These are phyloP conservation scores for Calypte anna DNA, from an alignment of 2,113 vertebrate species.

Conservation along the genomic window DNA sequence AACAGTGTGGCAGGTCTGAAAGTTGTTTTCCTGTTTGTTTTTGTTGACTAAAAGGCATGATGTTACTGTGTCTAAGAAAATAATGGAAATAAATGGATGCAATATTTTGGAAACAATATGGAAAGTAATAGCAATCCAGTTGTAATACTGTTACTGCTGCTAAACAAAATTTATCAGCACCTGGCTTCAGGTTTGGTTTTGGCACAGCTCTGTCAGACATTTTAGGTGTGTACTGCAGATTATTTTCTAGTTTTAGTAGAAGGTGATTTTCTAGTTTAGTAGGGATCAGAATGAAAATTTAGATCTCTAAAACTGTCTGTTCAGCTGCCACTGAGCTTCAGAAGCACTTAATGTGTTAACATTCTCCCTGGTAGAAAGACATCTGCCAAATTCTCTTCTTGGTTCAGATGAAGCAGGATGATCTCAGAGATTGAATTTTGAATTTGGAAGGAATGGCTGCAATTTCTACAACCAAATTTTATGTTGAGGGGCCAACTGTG, in stretches of 20 bases:
- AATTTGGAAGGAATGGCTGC: neutral
- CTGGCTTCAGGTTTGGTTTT: neutral
- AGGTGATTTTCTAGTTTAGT: too few species aligned
- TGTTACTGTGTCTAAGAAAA: neutral
- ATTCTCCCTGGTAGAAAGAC: neutral
- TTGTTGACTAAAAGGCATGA: neutral
- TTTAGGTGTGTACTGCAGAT: neutral
- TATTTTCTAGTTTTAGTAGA: neutral
- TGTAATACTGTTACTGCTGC: neutral
- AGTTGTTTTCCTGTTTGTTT: neutral
- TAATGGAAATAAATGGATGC: neutral
- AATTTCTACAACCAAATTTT: neutral
- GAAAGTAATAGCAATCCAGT: neutral
- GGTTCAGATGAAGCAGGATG: neutral
- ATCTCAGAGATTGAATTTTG: neutral
- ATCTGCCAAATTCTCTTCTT: neutral
- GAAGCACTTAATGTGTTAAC: neutral
- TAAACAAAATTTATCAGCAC: neutral
- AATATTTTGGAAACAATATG: neutral
- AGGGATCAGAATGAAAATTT: neutral
- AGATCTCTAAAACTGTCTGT: neutral
- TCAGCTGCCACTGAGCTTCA: neutral
- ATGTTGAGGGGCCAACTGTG: neutral
- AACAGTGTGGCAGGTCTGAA: neutral
- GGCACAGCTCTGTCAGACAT: neutral